A percentile compares a stretch with the other conserved stretches of the same genome.
Evolutionary conservation across 2,113 vertebrate species (phyloP).

Genomic region (Oxygymnocypris stewartii): DNA sequence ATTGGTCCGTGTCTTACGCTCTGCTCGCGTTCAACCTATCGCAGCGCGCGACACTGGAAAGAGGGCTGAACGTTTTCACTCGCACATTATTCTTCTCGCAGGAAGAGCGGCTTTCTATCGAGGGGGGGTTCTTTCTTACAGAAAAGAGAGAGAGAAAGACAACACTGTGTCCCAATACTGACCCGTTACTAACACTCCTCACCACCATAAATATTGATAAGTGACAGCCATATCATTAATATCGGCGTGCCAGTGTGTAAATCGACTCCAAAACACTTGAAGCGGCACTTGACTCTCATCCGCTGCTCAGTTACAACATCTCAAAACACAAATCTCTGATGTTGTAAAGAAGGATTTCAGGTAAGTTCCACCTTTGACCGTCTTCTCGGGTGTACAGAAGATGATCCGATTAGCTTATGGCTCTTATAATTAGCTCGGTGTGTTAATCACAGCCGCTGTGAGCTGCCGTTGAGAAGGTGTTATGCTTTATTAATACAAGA

Average conservation of each 20-base stretch:
- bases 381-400: constrained; percentile 9
- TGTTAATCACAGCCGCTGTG: constrained; percentile 23
- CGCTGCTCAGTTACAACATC: constrained; percentile 68
- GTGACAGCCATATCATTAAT: constrained; percentile 62
- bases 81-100: constrained; percentile 41
- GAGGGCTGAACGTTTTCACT: constrained; percentile 67
- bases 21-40: constrained; percentile 63
- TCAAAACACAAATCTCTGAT: constrained; percentile 79
- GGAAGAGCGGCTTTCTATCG: constrained; percentile 57
- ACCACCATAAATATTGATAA: constrained; percentile 64
- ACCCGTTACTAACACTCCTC: constrained; percentile 59
- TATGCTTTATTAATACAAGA: constrained; percentile 29
- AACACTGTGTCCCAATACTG: constrained; percentile 72
- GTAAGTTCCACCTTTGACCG: constrained; percentile 70
- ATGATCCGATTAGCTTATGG: constrained; percentile 8
- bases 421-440: constrained; percentile 39
- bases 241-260: constrained; percentile 60
- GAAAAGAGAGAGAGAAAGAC: constrained; percentile 49
- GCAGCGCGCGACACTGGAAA: constrained; percentile 67
- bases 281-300: constrained; percentile 72
- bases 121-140: constrained; percentile 56
- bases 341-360: constrained; percentile 80
- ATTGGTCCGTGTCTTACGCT: constrained; percentile 62
- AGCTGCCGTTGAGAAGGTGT: constrained; percentile 31
- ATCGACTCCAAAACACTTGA: constrained; percentile 70